These are phyloP conservation scores for Dipodomys stephensi DNA, from an alignment of 2,113 vertebrate genomes.

Conservation along the genomic window DNA sequence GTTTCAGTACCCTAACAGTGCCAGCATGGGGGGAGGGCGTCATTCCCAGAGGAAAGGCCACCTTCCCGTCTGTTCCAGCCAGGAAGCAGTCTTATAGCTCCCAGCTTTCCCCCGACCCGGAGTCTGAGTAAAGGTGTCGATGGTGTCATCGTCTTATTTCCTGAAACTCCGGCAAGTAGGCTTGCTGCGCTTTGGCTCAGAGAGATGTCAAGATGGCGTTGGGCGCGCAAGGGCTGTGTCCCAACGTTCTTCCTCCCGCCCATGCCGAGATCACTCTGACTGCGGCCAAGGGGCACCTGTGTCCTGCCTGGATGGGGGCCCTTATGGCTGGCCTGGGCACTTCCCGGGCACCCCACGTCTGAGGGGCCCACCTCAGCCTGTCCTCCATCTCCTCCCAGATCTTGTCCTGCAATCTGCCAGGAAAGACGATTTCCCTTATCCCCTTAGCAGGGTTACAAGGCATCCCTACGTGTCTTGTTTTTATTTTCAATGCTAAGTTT, in stretches of 20 bases:
- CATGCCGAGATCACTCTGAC: neutral
- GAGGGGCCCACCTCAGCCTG: neutral
- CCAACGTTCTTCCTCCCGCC: rapidly evolving
- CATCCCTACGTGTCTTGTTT: rapidly evolving
- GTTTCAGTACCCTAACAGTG: neutral
- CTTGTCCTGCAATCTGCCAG: neutral
- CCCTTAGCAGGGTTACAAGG: rapidly evolving
- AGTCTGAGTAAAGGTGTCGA: too few relatives aligned
- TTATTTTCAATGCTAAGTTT: neutral
- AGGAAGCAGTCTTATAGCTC: rapidly evolving
- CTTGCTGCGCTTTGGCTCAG: rapidly evolving
- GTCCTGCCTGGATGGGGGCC: neutral
- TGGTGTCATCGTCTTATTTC: rapidly evolving
- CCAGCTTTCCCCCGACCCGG: rapidly evolving
- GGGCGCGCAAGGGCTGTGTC: neutral
- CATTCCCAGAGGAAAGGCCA: neutral
- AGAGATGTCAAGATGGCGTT: rapidly evolving
- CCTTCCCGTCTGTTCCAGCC: neutral
- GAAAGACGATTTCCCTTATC: rapidly evolving
- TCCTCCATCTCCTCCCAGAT: constrained; percentile 15
- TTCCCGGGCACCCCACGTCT: neutral
- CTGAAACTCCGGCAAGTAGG: rapidly evolving
- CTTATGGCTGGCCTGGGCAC: neutral
- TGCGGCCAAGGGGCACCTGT: neutral
- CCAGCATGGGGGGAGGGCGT: rapidly evolving